Conservation (phyloP, 2,888 invertebrate species). For the Hydroisotoma schaefferi region DNA sequence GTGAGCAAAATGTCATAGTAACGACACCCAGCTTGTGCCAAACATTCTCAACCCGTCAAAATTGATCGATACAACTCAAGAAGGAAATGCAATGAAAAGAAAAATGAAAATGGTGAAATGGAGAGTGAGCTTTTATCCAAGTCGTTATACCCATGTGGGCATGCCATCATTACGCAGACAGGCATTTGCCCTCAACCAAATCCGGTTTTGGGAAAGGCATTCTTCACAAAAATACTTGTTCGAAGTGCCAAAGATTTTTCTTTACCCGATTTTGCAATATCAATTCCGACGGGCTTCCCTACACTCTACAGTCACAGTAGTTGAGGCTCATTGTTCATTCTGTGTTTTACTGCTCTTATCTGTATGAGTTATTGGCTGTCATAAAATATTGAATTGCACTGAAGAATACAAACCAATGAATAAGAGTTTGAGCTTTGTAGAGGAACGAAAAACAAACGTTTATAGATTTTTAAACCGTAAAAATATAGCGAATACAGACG, state of each 20-base stretch:
- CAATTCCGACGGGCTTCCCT: neutral
- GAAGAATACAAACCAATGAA: neutral
- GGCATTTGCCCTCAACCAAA: neutral
- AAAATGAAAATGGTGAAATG: constrained; percentile 11
- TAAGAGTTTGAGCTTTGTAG: too few species aligned
- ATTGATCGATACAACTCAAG: constrained; percentile 18
- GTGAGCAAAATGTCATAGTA: constrained; percentile 12
- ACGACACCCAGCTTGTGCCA: constrained; percentile 11
- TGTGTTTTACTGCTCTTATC: too few species aligned
- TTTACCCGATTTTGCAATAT: neutral
- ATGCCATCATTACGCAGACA: constrained; percentile 1
- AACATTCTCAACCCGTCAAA: constrained; percentile 10
- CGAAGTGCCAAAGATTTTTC: constrained; percentile 13
- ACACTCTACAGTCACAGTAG: neutral
- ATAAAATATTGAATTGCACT: too few species aligned
- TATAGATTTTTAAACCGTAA: too few species aligned
- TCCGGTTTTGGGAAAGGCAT: constrained; percentile 4
- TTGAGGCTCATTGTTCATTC: neutral
- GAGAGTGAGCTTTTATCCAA: constrained; percentile 15
- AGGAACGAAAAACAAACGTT: too few species aligned
- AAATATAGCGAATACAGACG: too few species aligned
- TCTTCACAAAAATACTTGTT: constrained; percentile 7
- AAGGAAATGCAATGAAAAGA: constrained; percentile 18
- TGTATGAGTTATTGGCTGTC: too few species aligned
- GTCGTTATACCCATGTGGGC: constrained; percentile 2